phyloP scores from a whole-genome alignment of 1,140 invertebrate species.

The Sitobion miscanthi region DNA sequence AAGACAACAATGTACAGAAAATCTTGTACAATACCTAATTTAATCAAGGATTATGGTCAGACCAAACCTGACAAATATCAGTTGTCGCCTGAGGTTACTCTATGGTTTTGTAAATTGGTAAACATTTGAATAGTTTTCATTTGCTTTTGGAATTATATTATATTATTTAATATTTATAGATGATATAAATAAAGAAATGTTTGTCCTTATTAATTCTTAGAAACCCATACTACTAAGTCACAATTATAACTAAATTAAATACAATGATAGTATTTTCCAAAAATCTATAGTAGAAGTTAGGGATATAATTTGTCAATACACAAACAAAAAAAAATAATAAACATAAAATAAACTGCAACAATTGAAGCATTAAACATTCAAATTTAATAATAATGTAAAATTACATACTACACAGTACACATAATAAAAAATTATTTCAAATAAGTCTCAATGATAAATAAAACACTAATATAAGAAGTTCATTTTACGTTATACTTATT shows the following conservation, averaged over 20 bases:
- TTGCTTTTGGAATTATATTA: too few relatives aligned
- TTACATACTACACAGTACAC: conserved; percentile 40
- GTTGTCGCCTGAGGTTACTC: too few relatives aligned
- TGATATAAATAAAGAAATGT: neutral
- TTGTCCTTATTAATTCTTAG: neutral
- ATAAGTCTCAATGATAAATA: conserved; percentile 46
- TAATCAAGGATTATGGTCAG: too few relatives aligned
- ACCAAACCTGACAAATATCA: too few relatives aligned
- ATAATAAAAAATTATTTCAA: conserved; percentile 41
- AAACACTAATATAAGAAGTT: conserved; percentile 26
- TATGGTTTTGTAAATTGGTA: neutral
- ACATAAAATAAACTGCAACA: conserved; percentile 1
- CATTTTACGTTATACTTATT: neutral
- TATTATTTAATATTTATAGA: too few relatives aligned
- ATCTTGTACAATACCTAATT: too few relatives aligned
- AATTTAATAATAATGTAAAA: conserved; percentile 36
- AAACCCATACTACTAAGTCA: neutral
- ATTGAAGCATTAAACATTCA: conserved; percentile 24
- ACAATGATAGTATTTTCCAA: neutral
- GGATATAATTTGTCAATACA: neutral
- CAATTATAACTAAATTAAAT: neutral
- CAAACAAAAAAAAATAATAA: neutral
- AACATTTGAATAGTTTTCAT: neutral
- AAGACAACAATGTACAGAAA: too few relatives aligned
- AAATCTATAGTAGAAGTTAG: neutral